phyloP scores from a whole-genome alignment of 2,113 vertebrate species.

The Sula dactylatra region DNA sequence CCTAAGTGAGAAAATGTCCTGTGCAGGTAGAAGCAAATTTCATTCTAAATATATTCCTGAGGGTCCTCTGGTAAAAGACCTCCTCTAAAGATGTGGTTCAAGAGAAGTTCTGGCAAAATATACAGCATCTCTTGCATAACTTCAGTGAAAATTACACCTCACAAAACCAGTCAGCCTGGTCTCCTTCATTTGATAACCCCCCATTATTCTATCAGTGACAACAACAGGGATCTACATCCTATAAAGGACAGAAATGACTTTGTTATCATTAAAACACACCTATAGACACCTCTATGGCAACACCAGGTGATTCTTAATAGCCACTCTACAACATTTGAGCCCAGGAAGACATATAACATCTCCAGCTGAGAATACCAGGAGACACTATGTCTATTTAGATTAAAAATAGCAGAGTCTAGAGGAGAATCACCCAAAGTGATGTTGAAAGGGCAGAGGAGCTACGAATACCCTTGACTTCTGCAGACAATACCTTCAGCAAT shows the following conservation, averaged over 20 bases:
- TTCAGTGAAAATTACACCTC: background rate
- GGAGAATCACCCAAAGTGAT: background rate
- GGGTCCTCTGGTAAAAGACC: background rate
- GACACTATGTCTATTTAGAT: background rate
- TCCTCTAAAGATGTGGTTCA: background rate
- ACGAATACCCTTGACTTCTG: background rate
- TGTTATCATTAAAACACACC: background rate
- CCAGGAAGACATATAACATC: background rate
- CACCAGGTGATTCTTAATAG: background rate
- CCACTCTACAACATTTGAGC: background rate
- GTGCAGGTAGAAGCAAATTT: background rate
- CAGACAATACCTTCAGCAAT: background rate
- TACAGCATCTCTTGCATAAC: background rate
- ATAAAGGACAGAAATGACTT: background rate
- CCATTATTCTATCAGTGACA: background rate
- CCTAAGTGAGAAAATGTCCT: background rate
- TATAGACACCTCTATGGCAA: background rate
- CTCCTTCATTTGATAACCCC: background rate
- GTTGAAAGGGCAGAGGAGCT: background rate
- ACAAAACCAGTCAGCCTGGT: background rate
- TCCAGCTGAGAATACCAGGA: background rate
- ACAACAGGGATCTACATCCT: background rate
- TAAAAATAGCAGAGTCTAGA: background rate
- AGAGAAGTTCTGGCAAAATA: background rate
- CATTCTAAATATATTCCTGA: background rate